phyloP scores from a whole-genome alignment of 1,140 invertebrate genomes.

The Panonychus citri region DNA sequence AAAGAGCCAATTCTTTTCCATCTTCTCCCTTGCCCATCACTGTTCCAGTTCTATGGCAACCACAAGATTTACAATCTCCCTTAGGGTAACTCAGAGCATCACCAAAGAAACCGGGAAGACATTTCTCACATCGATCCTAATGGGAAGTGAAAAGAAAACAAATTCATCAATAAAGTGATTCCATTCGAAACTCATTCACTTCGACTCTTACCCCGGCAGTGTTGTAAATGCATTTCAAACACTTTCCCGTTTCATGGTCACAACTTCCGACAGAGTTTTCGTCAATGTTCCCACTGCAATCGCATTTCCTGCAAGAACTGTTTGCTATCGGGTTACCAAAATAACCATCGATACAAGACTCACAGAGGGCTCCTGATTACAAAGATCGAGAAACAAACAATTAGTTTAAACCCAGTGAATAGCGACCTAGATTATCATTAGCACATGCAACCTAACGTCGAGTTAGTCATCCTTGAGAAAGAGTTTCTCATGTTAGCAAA shows the following conservation, averaged over 20 bases:
- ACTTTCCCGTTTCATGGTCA: conserved; percentile 68
- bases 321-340: conserved; percentile 35
- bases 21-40: not conserved
- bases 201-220: conserved; percentile 49
- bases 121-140: conserved; percentile 43
- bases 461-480: no score
- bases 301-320: conserved; percentile 53
- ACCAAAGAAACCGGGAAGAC: conserved; percentile 63
- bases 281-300: conserved; percentile 81
- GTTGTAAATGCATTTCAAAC: conserved; percentile 89
- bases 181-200: no score
- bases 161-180: no score
- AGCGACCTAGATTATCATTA: no score
- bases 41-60: conserved; percentile 6
- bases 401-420: no score
- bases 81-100: conserved; percentile 62
- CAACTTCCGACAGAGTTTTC: conserved; percentile 47
- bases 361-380: conserved; percentile 25
- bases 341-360: conserved; percentile 80
- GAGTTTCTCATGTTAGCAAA: no score
- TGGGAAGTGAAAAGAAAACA: conserved; percentile 19
- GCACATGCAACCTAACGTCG: no score
- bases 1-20: conserved; percentile 21
- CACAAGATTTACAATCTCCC: conserved; percentile 49
- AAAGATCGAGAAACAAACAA: conserved; percentile 4